These are phyloP conservation scores for Pteruthius melanotis DNA, from an alignment of 2,113 vertebrate species.

Conservation along the genomic window DNA sequence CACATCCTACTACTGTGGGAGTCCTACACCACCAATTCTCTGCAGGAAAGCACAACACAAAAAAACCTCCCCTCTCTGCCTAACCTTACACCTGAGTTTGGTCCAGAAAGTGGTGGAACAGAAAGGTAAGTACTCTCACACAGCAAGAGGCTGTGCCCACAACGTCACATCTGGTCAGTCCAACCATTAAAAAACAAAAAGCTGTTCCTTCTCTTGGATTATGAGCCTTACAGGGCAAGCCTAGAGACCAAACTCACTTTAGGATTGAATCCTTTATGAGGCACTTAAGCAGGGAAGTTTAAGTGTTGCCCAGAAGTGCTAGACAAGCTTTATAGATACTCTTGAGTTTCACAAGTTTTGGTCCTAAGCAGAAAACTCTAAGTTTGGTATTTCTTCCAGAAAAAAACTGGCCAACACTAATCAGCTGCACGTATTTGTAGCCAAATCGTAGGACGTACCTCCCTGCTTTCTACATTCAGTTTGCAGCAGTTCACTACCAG, in stretches of 20 bases:
- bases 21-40: not conserved
- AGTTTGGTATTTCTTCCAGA: not conserved
- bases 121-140: rapidly evolving
- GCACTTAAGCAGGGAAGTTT: not conserved
- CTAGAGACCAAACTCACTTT: not conserved
- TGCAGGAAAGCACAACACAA: not conserved
- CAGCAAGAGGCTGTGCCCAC: not conserved
- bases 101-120: not conserved
- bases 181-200: not conserved
- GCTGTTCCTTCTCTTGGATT: not conserved
- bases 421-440: no score
- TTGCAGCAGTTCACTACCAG: not conserved
- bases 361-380: not conserved
- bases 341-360: not conserved
- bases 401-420: no score
- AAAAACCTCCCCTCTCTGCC: not conserved
- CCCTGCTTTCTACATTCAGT: not conserved
- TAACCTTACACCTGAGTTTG: not conserved
- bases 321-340: not conserved
- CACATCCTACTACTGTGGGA: not conserved
- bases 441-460: not conserved
- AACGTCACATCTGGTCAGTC: not conserved
- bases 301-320: not conserved
- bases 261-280: not conserved
- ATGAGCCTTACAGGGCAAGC: not conserved